Percentiles rank a stretch among this genome's conserved stretches.
These are phyloP conservation scores for Brachypterus glaber DNA, from an alignment of 2,888 invertebrate species.

Conservation along the genomic window DNA sequence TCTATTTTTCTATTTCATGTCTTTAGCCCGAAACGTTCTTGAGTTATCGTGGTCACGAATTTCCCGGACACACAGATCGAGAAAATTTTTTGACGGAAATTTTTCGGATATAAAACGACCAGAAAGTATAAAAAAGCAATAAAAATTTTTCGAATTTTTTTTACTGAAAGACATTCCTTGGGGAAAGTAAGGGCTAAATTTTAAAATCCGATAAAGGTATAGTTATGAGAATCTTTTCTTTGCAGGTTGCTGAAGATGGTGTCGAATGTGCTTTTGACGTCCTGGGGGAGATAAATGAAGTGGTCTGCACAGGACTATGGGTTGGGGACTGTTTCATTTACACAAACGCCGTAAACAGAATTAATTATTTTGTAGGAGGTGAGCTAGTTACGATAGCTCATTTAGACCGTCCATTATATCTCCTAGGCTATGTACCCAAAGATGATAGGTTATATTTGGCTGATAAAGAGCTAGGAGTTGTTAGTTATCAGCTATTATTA, in stretches of 20 bases:
- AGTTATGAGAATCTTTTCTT: no score
- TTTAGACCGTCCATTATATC: conserved; percentile 92
- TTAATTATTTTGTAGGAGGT: conserved; percentile 99
- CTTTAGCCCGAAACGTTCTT: no score
- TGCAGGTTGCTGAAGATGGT: conserved; percentile 83
- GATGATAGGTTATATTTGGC: conserved; percentile 94
- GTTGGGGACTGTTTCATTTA: conserved; percentile 99
- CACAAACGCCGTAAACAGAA: conserved; percentile 92
- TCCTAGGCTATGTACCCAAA: conserved; percentile 87
- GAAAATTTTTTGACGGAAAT: no score
- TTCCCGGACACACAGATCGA: no score
- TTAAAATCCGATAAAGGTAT: no score
- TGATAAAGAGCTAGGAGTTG: conserved; percentile 94
- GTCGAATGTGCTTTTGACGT: conserved; percentile 96
- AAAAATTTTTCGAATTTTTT: no score
- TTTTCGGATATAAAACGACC: no score
- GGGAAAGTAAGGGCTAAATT: no score
- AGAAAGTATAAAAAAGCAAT: no score
- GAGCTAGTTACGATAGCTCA: conserved; percentile 98
- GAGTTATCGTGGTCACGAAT: no score
- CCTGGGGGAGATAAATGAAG: conserved; percentile 88
- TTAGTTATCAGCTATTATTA: conserved; percentile 86
- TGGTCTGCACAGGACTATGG: conserved; percentile 92
- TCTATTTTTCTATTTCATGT: no score
- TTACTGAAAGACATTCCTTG: no score